Evolutionary conservation across 2,113 vertebrate species (phyloP), one percentile per base, ranked within the genome.

Genomic region (Ceratotherium simum): DNA sequence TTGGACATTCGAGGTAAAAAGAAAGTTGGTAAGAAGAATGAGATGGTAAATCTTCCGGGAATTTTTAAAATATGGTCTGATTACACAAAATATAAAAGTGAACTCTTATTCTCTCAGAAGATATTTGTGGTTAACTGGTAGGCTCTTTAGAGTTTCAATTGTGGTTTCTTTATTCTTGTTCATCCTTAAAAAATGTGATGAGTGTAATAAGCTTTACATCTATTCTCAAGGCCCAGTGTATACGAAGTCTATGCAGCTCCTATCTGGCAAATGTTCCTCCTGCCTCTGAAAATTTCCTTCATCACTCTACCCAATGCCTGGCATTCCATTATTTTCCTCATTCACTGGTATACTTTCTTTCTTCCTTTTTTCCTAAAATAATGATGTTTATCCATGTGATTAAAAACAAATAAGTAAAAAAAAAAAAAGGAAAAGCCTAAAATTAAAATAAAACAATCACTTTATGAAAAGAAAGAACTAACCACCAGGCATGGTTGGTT

Each of bases 151-250:
- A 17, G 10, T 97, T 98, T 98, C 95, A 75, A 73, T 91, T 4
- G 88, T 97, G 97, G 97, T 97, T 98, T 98, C 94, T 96, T 58
- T 86, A 96, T 92, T 98, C 80, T 97, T 80, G 82, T 88, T 98
- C 97, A 97, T 72, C 69, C 92, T 95, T 76, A 46, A 98, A 98
- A 95, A 94, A 98, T 97, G 97, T 18, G 33, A 95, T 29, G 12
- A 84, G 92, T 92, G 2, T 46, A 67, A 91, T 65, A 76, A 58
- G 27, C 85, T 84, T 31, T 56, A 23, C 5, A 39, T 67, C 62
- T 33, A 82, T 65, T 72, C 78, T 58, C 39, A 65, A 95, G 78
- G 20, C 6, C 29, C 21, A 8, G 27, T 18, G 18, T 25, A 27
- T 56, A 79, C 3, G 9, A 80, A 51, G 10, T 20, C 8, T 58